Evolutionary conservation across 2,888 invertebrate genomes (phyloP), one percentile per base, ranked within the genome.

Genomic region (Agrotis exclamationis): DNA sequence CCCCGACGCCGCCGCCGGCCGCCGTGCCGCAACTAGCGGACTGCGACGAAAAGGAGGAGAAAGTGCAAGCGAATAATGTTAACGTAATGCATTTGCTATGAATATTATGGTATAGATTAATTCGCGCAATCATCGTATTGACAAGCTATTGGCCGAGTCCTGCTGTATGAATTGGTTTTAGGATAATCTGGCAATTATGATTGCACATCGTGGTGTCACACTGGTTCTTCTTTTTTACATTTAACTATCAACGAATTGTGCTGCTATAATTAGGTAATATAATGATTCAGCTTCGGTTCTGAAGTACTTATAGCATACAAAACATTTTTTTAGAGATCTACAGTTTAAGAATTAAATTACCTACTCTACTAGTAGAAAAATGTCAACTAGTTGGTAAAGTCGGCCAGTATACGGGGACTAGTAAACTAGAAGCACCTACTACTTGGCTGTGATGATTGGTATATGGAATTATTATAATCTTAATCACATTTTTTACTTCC

Each of bases 1-100:
- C 98, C 24, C 98, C 98, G 54, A 97, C 97, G 64, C 97, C 97
- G 18, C 96, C 96, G n/a, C 80, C 80, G 1, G 54, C 7, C 39
- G 95, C 96, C 75, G 97, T 97, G 50, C 96, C 97, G 47, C 95
- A 95, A 80, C 93, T 96, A 82, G 96, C 97, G n/a, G 92, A 94
- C 84, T 96, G 96, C 84, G 94, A 96, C 62, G 94, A 95, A 67
- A 93, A 94, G 73, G 93, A 94, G 79, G 96, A 96, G 86, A 91
- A 92, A 86, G 88, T 89, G 60, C 92, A 92, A 73, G 94, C 90
- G 85, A 94, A 94, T 86, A 94, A 95, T 88, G 91, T 93, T 62
- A 91, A 87, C 85, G 96, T 96, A 74, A 93, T 94, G 76, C 63
- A 62, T 76, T 74, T 82, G 44, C 57, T 64, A 65, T 70, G 50